Evolutionary conservation across 2,888 invertebrate genomes (phyloP).

Genomic region (Chelonus formosanus): DNA sequence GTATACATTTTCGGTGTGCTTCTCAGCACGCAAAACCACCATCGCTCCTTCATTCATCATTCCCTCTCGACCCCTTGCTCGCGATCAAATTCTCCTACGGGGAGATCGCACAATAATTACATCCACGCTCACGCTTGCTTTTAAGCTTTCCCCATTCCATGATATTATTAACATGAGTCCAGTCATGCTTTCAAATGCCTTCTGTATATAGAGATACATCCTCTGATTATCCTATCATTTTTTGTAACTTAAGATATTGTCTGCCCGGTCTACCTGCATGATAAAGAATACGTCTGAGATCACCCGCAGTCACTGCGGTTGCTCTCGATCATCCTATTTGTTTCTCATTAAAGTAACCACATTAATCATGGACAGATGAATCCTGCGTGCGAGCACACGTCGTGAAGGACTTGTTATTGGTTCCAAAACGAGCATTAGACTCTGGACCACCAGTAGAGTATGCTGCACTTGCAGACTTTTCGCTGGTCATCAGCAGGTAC

Average conservation of each 20-base stretch:
- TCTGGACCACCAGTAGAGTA: constrained; percentile 3
- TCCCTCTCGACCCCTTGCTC: constrained; percentile 44
- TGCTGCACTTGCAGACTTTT: no score
- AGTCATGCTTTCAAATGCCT: background rate
- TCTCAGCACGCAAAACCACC: constrained; percentile 60
- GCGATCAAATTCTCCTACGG: constrained; percentile 44
- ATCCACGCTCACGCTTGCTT: constrained; percentile 36
- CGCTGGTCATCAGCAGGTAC: constrained; percentile 41
- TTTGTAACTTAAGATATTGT: background rate
- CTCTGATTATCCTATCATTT: constrained; percentile 4
- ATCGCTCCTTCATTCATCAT: constrained; percentile 64
- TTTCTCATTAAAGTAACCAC: constrained; percentile 60
- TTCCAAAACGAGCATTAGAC: constrained; percentile 6
- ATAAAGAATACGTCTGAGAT: constrained; percentile 24
- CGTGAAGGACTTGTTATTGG: constrained; percentile 28
- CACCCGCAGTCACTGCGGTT: constrained; percentile 25
- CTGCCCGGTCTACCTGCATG: constrained; percentile 24
- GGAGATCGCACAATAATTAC: constrained; percentile 42
- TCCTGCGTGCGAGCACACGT: constrained; percentile 28
- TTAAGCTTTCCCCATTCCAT: background rate
- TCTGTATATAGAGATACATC: constrained; percentile 5
- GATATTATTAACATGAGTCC: constrained; percentile 1
- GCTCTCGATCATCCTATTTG: constrained; percentile 50
- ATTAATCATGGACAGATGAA: constrained; percentile 55
- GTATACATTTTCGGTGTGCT: constrained; percentile 15